Base-by-base conservation (phyloP, 2,888 invertebrate genomes). In the Deilephila porcellus region DNA sequence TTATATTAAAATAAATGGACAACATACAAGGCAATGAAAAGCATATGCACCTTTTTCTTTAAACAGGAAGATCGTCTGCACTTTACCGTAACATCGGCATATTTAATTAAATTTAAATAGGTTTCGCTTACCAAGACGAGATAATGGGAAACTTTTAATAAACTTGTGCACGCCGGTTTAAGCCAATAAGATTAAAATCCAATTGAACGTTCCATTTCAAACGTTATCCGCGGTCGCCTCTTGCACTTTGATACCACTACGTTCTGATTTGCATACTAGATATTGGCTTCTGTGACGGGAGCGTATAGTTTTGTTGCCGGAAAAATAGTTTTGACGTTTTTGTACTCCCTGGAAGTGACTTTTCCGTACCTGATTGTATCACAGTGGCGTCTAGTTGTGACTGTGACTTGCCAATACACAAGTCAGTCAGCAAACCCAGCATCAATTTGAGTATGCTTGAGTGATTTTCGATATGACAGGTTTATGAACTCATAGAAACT, bases 171-270 rank as follows among this genome's bases (percentile, higher is more conserved):
- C 75, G 72, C 71, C 63, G 76, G 72, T 77, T 76, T 77, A 77
- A 74, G 77, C 25, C 72, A 37, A 20, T 78, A 71, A 78, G 78
- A 79, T 82, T 76, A 77, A 78, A 79, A 79, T 78, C 74, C 77
- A 81, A 82, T 81, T 77, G 75, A 74, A 78, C 75, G 74, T 81
- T 72, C 37, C 56, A 76, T 79, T 81, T 75, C 25, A 75, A 75
- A 74, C 75, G 62, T 74, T 74, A 76, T 63, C 74, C 74, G 74
- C 63, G 70, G 74, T 76, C 73, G 74, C 73, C 73, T 72, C 63
- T 45, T 34, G 56, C 53, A 53, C n/a, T 70, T 62, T 67, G 64
- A 67, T 67, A 45, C 45, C 14, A 20, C 17, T 45, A 25, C 45
- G 4, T 14, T 67, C 25, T 67, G 67, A 67, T 67, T 67, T 52